Base-by-base conservation (phyloP, 2,888 invertebrate species). In the Eupelmus urozonus region DNA sequence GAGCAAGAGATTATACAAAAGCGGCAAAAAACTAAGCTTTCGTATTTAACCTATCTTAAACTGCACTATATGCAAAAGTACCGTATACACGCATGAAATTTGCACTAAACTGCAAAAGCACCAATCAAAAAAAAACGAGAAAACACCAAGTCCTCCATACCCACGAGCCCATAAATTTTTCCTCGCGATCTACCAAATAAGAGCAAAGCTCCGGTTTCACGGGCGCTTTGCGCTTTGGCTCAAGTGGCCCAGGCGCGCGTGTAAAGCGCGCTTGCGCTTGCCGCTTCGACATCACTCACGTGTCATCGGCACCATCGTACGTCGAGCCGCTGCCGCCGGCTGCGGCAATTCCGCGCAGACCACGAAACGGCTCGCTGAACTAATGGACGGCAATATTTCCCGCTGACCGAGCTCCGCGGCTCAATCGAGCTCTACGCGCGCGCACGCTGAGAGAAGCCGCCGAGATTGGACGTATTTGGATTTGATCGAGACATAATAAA, bases 401-500 rank as follows among this genome's bases (percentile, higher is more conserved):
- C 83, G 25, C 25, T 80, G 81, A 81, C 81, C 81, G 75, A 71
- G 84, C 84, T 82, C 84, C 83, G 84, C 34, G 9, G 45, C 16
- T 16, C 13, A 13, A 45, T 13, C 45, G 16, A 45, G 45, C 9
- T 34, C 34, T 34, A 34, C 34, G 9, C 34, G 9, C 34, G 3
- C 3, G 9, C 34, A 34, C 34, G 9, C 34, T 5, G 9, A 34
- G 3, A 16, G 13, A 45, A 45, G 45, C 16, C 25, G 40, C 34
- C 90, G 90, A 90, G 90, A 90, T 84, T 85, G 86, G 85, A 91
- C 90, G 90, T 90, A 88, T 86, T 87, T 84, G 76, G 75, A 80
- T 81, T 82, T 79, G 79, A 83, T 82, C 80, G 80, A 80, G 73
- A 76, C 65, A 65, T 79, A 81, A 83, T 76, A 59, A 67, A 75